Percentiles rank a stretch among this genome's conserved stretches.
Evolutionary conservation across 2,113 vertebrate species (phyloP).

Genomic region (Lepidothrix coronata): DNA sequence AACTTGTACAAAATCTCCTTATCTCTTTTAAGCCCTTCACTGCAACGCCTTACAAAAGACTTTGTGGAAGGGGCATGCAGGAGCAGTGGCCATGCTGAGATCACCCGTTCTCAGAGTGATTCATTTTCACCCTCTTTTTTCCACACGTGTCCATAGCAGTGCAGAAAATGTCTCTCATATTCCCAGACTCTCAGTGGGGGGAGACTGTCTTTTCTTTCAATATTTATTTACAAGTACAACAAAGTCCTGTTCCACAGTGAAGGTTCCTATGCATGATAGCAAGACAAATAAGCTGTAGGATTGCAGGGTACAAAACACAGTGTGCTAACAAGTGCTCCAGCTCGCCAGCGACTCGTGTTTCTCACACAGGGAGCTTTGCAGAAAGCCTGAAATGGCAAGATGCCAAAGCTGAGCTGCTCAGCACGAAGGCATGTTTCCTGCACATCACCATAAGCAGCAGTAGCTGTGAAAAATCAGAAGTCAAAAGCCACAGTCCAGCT

Average conservation of each 20-base stretch:
- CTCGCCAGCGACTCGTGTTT: background rate
- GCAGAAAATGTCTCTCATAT: background rate
- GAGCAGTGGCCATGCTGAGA: background rate
- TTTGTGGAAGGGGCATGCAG: background rate
- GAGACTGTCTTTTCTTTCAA: background rate
- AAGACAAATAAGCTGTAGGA: background rate
- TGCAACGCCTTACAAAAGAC: background rate
- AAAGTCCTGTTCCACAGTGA: background rate
- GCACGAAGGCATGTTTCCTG: background rate
- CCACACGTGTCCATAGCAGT: rapidly evolving
- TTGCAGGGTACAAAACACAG: background rate
- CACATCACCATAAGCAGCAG: rapidly evolving
- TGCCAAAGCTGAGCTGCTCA: background rate
- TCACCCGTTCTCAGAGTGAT: background rate
- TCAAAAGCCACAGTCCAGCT: background rate
- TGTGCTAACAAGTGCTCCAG: background rate
- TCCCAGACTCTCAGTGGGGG: background rate
- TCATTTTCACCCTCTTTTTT: background rate
- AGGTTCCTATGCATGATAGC: background rate
- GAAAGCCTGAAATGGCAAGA: background rate
- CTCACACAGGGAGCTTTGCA: background rate
- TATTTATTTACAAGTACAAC: background rate
- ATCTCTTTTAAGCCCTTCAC: background rate
- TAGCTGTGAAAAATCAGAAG: background rate
- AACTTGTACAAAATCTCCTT: background rate